These are phyloP conservation scores for Leptogaster cylindrica DNA, from an alignment of 2,888 invertebrate genomes.

Conservation along the genomic window DNA sequence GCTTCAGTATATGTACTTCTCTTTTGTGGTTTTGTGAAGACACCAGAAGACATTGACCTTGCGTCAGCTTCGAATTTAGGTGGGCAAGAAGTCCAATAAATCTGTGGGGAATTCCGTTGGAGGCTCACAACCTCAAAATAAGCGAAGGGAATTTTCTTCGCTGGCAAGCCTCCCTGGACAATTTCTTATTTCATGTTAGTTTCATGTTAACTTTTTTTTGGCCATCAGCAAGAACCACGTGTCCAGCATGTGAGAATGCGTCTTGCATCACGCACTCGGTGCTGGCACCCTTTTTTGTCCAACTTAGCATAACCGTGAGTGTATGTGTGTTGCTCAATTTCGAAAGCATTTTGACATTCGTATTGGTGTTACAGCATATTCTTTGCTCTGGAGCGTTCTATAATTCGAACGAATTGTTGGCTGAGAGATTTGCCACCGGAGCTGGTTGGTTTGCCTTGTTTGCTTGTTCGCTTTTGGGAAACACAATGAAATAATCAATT, in stretches of 20 bases:
- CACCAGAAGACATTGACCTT: background rate
- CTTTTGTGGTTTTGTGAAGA: background rate
- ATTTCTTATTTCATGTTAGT: too few relatives aligned
- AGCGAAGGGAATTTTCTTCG: too few relatives aligned
- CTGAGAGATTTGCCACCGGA: too few relatives aligned
- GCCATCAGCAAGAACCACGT: too few relatives aligned
- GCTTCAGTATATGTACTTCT: too few relatives aligned
- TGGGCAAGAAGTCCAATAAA: background rate
- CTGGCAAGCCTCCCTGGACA: too few relatives aligned
- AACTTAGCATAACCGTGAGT: too few relatives aligned
- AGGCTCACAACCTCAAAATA: too few relatives aligned
- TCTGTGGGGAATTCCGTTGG: too few relatives aligned
- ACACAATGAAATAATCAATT: background rate
- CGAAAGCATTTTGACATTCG: background rate
- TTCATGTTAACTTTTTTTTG: too few relatives aligned
- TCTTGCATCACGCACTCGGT: background rate
- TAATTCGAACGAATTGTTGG: background rate
- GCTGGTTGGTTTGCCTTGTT: background rate
- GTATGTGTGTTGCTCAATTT: too few relatives aligned
- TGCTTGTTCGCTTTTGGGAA: background rate
- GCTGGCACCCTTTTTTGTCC: constrained; percentile 10
- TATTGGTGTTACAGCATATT: background rate
- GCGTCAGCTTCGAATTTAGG: background rate
- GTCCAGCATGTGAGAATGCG: constrained; percentile 17
- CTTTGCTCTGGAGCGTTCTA: too few relatives aligned